Conservation (phyloP, 53 echinoderm and acorn worm genomes). For the Zoroaster sp. region DNA sequence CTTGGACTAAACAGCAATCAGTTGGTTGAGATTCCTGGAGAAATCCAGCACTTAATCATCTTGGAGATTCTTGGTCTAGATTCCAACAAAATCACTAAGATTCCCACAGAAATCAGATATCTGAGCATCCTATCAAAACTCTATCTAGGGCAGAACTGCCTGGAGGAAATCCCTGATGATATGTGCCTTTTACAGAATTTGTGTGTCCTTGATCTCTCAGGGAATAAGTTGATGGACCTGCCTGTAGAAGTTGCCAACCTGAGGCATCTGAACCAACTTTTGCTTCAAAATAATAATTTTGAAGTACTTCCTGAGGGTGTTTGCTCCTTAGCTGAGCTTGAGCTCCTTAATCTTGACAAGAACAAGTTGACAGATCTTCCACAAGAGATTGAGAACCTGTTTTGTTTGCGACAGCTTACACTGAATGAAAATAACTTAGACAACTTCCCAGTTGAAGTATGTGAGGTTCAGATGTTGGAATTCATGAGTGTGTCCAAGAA, state of each 20-base stretch:
- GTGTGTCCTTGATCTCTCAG: slow-evolving; percentile 73
- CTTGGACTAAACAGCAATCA: slow-evolving; percentile 81
- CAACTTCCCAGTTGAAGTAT: slow-evolving; percentile 77
- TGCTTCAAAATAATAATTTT: slow-evolving; percentile 72
- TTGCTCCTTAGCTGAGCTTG: slow-evolving; percentile 69
- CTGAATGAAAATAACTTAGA: slow-evolving; percentile 68
- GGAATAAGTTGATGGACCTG: slow-evolving; percentile 66
- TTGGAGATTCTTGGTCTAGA: slow-evolving; percentile 68
- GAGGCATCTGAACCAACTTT: slow-evolving; percentile 66
- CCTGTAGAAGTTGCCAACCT: slow-evolving; percentile 87
- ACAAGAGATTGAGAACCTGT: slow-evolving; percentile 79
- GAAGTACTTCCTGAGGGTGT: slow-evolving; percentile 64
- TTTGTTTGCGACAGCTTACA: slow-evolving; percentile 67
- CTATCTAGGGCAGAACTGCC: slow-evolving; percentile 67
- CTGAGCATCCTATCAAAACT: slow-evolving; percentile 74
- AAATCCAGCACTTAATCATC: slow-evolving; percentile 54
- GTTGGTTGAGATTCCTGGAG: slow-evolving; percentile 62
- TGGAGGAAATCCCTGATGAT: slow-evolving; percentile 77
- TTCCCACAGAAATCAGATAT: slow-evolving; percentile 69
- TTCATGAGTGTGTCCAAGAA: slow-evolving; percentile 74
- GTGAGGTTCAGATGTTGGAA: slow-evolving; percentile 70
- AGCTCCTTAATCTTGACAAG: slow-evolving; percentile 68
- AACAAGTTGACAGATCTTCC: slow-evolving; percentile 72
- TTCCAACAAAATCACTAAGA: slow-evolving; percentile 59
- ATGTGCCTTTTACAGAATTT: slow-evolving; percentile 72